Evolutionary conservation across 2,113 vertebrate genomes (phyloP), one percentile per base, ranked within the genome.

Genomic region (Ardeotis arabs): DNA sequence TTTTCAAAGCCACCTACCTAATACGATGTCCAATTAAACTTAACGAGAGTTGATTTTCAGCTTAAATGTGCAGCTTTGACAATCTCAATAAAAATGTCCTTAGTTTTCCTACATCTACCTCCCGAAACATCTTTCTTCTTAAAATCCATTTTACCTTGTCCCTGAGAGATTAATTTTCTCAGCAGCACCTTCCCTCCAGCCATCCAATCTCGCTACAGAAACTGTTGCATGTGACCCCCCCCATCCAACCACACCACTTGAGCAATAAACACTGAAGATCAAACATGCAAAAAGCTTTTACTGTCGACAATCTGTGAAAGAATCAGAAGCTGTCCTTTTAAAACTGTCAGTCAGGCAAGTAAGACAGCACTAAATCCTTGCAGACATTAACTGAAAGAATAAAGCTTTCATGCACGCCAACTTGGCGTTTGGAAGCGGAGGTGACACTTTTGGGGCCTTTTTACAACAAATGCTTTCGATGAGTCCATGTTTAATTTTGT

Each of bases 1-100:
- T 49, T 94, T 93, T 83, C 75, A 93, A 86, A 96, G 63, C 31
- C 59, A 90, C 63, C 77, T 82, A 82, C 58, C 55, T 83, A 95
- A 88, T 92, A 90, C 10, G 82, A 74, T 49, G 27, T 76, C 67
- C 59, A 86, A 77, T 70, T 95, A 93, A 86, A 88, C 18, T 73
- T 95, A 88, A 88, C 14, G 6, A 95, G 62, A 80, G 50, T 14
- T 90, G 70, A 72, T 70, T 59, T 91, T 80, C 75, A 81, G 37
- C 37, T 90, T 77, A 87, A 73, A 50, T 75, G 60, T 63, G 47
- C 44, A 84, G 85, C 41, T 68, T 12, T 91, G 85, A 93, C 24
- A 19, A 66, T 45, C 23, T 77, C 41, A 84, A 41, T 77, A 55
- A 73, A 95, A 83, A 79, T 12, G 1, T 33, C 55, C 24, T 47